Evolutionary conservation across 2,888 invertebrate genomes (phyloP).

Genomic region (Monoplex corrugatus): DNA sequence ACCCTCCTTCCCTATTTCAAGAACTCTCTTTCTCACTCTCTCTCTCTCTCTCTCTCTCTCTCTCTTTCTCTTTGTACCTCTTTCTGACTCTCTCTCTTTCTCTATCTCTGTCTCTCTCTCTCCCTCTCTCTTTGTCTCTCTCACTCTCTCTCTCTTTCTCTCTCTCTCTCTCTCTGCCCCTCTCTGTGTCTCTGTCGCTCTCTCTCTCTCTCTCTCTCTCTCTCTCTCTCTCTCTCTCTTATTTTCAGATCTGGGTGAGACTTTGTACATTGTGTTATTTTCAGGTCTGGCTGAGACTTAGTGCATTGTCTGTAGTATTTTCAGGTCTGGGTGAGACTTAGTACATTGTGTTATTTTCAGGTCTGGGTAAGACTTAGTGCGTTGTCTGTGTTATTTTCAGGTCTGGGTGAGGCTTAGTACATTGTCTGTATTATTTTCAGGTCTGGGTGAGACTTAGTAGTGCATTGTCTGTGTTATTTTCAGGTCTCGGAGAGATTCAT

Average conservation of each 20-base stretch:
- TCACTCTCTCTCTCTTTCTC: not conserved
- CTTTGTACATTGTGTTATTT: not conserved
- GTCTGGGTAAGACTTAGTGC: too few species aligned
- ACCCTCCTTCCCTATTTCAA: not conserved
- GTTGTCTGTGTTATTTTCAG: too few species aligned
- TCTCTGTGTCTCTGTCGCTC: not conserved
- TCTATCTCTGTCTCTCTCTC: not conserved
- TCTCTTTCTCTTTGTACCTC: too few species aligned
- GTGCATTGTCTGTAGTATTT: too few species aligned
- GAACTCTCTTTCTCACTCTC: not conserved
- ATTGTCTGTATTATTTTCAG: conserved; percentile 75
- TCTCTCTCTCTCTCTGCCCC: not conserved
- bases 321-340: not conserved
- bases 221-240: not conserved
- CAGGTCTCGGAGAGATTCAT: conserved; percentile 83
- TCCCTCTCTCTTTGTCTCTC: not conserved
- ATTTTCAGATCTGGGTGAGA: not conserved
- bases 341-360: not conserved
- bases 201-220: not conserved
- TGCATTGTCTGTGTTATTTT: conserved; percentile 59
- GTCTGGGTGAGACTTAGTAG: conserved; percentile 83
- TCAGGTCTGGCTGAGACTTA: too few species aligned
- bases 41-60: not conserved
- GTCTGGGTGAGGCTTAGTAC: not conserved
- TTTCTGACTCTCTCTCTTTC: too few species aligned